Evolutionary conservation across 1,140 invertebrate genomes (phyloP).

Genomic region (Idris sp.): DNA sequence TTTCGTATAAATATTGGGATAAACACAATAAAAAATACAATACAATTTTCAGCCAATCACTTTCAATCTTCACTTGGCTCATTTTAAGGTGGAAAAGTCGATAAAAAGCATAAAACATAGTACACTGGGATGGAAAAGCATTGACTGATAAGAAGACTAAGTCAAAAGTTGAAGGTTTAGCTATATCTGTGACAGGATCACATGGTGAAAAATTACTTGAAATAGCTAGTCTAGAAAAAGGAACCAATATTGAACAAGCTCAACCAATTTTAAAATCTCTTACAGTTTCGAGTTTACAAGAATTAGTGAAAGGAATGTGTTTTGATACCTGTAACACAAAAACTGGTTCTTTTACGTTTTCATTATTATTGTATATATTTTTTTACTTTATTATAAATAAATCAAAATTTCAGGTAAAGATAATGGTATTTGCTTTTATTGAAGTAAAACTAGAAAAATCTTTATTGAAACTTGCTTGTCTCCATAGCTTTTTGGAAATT

Average conservation of each 20-base stretch:
- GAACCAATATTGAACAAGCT: background rate
- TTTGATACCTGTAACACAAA: background rate
- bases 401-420: slow-evolving; percentile 11
- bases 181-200: background rate
- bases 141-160: background rate
- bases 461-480: slow-evolving; percentile 2
- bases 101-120: too few species aligned
- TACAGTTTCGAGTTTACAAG: background rate
- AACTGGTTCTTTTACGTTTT: slow-evolving; percentile 2
- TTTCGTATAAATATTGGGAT: too few species aligned
- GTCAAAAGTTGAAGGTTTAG: background rate
- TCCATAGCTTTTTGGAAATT: slow-evolving; percentile 2
- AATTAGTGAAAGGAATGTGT: slow-evolving; percentile 1
- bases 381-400: too few species aligned
- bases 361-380: too few species aligned
- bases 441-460: background rate
- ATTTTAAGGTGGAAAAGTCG: too few species aligned
- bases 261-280: background rate
- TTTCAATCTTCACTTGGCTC: too few species aligned
- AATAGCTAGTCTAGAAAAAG: background rate
- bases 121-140: background rate
- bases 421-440: slow-evolving; percentile 3
- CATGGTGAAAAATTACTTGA: slow-evolving; percentile 1
- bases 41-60: too few species aligned
- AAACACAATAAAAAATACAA: too few species aligned